Conservation (phyloP, 2,797 vertebrate genomes). For the Sebastes vulpes region DNA sequence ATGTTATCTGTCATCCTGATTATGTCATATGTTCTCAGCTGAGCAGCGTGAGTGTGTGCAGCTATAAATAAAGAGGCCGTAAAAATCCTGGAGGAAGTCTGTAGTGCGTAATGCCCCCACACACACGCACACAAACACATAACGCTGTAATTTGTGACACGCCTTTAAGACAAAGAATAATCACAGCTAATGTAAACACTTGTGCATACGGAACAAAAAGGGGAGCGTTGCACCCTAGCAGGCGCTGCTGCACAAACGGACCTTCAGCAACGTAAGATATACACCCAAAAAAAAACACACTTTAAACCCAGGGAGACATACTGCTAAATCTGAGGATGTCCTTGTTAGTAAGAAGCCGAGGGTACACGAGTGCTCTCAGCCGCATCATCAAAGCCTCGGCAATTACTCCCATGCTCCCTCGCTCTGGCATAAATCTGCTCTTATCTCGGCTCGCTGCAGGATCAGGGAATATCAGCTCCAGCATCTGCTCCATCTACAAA, state of each 20-base stretch:
- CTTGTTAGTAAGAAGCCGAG: slow-evolving; percentile 83
- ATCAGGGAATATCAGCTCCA: slow-evolving; percentile 80
- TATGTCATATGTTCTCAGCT: slow-evolving; percentile 77
- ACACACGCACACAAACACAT: background rate
- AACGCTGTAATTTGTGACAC: slow-evolving; percentile 17
- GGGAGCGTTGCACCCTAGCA: background rate
- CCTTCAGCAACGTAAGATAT: slow-evolving; percentile 44
- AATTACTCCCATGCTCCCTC: slow-evolving; percentile 82
- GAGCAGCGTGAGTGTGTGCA: slow-evolving; percentile 46
- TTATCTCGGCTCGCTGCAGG: slow-evolving; percentile 82
- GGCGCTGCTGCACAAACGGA: slow-evolving; percentile 37
- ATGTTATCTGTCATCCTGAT: slow-evolving; percentile 77
- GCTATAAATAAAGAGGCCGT: slow-evolving; percentile 75
- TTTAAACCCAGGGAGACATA: slow-evolving; percentile 63
- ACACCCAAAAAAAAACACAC: slow-evolving; percentile 24
- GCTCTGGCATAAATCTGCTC: slow-evolving; percentile 84
- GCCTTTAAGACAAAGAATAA: slow-evolving; percentile 42
- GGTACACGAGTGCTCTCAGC: slow-evolving; percentile 74
- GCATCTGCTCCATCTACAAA: slow-evolving; percentile 83
- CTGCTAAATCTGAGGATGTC: slow-evolving; percentile 76
- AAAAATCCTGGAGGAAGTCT: slow-evolving; percentile 64
- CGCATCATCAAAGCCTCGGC: slow-evolving; percentile 83
- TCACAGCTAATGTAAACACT: slow-evolving; percentile 18
- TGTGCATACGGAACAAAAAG: slow-evolving; percentile 17
- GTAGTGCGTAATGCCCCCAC: slow-evolving; percentile 7